These are phyloP conservation scores for Lagorchestes hirsutus DNA, from an alignment of 2,797 vertebrate genomes.

Conservation along the genomic window DNA sequence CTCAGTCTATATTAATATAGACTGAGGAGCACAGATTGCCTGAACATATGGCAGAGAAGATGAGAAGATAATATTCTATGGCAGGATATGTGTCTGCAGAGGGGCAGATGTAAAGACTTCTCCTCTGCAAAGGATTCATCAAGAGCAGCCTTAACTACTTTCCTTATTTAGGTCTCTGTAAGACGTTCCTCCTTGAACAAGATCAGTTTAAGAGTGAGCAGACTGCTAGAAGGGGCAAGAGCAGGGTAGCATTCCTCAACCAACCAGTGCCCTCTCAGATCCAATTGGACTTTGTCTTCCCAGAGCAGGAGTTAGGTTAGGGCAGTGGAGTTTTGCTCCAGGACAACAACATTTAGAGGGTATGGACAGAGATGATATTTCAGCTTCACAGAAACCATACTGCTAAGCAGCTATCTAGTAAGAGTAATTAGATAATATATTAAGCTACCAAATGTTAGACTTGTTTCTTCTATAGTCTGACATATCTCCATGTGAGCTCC, in stretches of 20 bases:
- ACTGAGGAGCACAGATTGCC: constrained; percentile 83
- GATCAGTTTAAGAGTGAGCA: constrained; percentile 70
- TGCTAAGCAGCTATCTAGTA: background rate
- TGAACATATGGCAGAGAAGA: constrained; percentile 82
- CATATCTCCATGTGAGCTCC: background rate
- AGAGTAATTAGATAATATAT: background rate
- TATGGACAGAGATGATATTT: background rate
- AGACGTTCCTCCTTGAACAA: constrained; percentile 74
- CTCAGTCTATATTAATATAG: constrained; percentile 76
- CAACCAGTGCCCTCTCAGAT: background rate
- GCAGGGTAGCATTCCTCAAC: constrained; percentile 35
- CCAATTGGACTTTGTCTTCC: background rate
- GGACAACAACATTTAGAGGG: background rate
- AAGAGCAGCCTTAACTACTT: constrained; percentile 76
- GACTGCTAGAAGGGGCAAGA: constrained; percentile 59
- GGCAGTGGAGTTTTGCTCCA: background rate
- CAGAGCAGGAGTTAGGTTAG: background rate
- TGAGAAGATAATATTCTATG: constrained; percentile 82
- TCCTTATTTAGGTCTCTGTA: constrained; percentile 79
- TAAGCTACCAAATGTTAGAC: background rate
- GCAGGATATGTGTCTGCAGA: constrained; percentile 76
- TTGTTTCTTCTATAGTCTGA: background rate
- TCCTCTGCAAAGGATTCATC: constrained; percentile 55
- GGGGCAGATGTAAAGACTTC: constrained; percentile 64
- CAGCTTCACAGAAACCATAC: background rate